These are phyloP conservation scores for Zootoca vivipara DNA, from an alignment of 2,113 vertebrate genomes.

Conservation along the genomic window DNA sequence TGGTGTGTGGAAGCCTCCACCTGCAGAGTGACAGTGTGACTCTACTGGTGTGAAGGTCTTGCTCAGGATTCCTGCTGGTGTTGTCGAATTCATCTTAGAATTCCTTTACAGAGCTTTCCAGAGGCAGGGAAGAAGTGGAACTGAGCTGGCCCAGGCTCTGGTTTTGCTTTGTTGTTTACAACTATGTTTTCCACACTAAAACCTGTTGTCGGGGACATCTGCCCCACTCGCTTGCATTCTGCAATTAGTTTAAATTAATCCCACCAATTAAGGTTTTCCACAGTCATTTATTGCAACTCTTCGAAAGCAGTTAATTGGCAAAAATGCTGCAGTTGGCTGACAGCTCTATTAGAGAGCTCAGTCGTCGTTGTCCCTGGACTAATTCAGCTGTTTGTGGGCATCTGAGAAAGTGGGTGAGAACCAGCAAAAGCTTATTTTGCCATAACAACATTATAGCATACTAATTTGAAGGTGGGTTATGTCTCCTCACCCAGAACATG, in stretches of 20 bases:
- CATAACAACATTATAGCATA: not conserved
- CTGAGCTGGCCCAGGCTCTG: too few species aligned
- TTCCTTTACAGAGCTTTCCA: too few species aligned
- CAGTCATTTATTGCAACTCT: not conserved
- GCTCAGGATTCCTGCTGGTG: too few species aligned
- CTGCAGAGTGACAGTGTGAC: too few species aligned
- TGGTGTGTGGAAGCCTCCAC: too few species aligned
- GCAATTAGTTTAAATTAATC: not conserved
- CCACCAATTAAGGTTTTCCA: not conserved
- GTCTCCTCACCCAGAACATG: not conserved
- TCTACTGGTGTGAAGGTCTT: too few species aligned
- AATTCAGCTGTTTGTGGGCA: not conserved
- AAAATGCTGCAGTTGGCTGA: not conserved
- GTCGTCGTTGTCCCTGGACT: fast-evolving
- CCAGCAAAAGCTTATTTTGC: not conserved
- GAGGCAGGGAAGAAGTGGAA: too few species aligned
- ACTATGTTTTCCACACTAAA: not conserved
- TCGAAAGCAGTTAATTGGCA: not conserved
- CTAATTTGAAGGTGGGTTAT: not conserved
- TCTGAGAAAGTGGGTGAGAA: not conserved
- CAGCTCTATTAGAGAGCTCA: not conserved
- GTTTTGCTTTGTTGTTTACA: not conserved
- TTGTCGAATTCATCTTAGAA: too few species aligned
- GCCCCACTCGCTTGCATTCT: not conserved
- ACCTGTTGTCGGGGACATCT: not conserved